Base-by-base conservation (phyloP, 1,140 invertebrate genomes). In the Saccostrea echinata region DNA sequence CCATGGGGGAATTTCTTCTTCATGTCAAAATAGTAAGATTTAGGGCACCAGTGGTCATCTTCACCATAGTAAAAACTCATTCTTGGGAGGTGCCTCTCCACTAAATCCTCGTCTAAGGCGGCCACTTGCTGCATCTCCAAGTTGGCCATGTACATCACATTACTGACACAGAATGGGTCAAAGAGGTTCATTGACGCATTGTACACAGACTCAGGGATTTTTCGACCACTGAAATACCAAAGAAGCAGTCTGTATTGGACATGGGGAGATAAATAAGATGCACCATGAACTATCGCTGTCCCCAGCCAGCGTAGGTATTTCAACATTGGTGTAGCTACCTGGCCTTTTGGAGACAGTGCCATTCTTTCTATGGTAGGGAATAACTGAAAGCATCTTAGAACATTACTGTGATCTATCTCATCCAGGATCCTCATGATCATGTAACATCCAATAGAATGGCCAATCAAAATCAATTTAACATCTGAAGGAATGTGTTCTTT, bases 321-420 rank as follows among this genome's bases (percentile, higher is more conserved):
- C 24, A 97, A 93, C 76, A 96, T 89, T 57, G 94, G 95, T 21
- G 93, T 94, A 6, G 92, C 88, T 1, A 93, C 33, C 90, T 95
- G 94, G 53, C 97, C 98, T 93, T 97, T 97, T 12, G 96, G 96
- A 33, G 96, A 97, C 24, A 96, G 95, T 16, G 96, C 96, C 96
- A 98, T 97, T 81, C 96, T 93, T 94, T 98, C 97, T 16, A 98
- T 95, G 0, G 97, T 97, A 8, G 98, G 98, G 95, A 98, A 98
- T 0, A 98, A 92, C 76, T 98, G 94, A 93, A 98, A 92, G 80
- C 92, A 93, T 85, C 93, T 90, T 27, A 91, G 68, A 24, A 95
- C 88, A 81, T 92, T 84, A 12, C 88, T 85, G 12, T 91, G 71
- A 16, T 91, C 87, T n/a, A 93, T 85, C 21, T 88, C 92, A 90